These are phyloP conservation scores for Pogonomyrmex barbatus DNA, from an alignment of 1,140 invertebrate species.

Conservation along the genomic window DNA sequence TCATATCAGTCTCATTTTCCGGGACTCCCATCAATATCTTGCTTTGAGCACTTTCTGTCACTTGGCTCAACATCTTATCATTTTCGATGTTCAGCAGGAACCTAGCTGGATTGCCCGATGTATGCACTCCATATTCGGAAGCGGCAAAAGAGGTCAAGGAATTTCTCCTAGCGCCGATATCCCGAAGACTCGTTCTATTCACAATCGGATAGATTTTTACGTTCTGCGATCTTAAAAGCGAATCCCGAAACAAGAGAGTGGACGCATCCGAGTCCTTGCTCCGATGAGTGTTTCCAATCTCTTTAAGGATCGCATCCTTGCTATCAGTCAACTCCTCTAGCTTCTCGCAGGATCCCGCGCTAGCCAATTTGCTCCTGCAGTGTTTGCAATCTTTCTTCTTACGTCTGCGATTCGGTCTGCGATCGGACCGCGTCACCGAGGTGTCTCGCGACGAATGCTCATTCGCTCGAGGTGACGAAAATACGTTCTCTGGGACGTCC, in stretches of 20 bases:
- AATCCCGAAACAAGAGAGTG: conserved; percentile 26
- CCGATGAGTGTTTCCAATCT: conserved; percentile 59
- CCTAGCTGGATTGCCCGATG: not conserved
- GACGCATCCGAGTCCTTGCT: conserved; percentile 77
- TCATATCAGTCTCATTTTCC: conserved; percentile 80
- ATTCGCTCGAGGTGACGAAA: not conserved
- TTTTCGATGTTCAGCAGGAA: not conserved
- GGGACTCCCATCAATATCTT: conserved; percentile 1
- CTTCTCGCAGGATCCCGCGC: conserved; percentile 26
- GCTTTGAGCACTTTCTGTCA: not conserved
- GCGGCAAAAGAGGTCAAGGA: not conserved
- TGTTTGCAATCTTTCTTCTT: conserved; percentile 84
- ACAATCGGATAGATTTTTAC: conserved; percentile 46
- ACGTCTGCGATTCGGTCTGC: conserved; percentile 74
- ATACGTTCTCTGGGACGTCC: not conserved
- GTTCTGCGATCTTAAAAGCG: conserved; percentile 21
- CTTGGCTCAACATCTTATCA: not conserved
- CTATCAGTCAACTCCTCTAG: not conserved
- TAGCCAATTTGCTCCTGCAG: conserved; percentile 77
- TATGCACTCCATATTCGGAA: conserved; percentile 14
- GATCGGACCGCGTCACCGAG: not conserved
- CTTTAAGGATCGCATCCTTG: conserved; percentile 27
- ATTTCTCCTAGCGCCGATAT: conserved; percentile 18
- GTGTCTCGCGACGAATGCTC: conserved; percentile 36
- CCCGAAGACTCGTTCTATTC: conserved; percentile 18